phyloP scores from a whole-genome alignment of 2,888 invertebrate genomes.

The Deroplatys truncata region DNA sequence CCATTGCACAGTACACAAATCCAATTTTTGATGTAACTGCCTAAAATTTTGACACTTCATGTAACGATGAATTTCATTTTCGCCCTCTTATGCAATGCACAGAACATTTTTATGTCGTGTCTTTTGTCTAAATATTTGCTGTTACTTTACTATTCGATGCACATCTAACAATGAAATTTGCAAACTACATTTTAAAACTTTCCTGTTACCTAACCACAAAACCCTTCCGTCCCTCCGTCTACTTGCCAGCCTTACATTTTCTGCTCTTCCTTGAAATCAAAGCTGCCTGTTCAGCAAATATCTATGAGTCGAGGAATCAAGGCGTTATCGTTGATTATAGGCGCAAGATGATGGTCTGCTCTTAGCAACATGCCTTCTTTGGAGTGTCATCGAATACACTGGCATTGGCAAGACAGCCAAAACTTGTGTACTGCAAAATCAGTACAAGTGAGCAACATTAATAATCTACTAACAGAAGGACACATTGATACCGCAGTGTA shows the following conservation, averaged over 20 bases:
- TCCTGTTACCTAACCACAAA: not conserved
- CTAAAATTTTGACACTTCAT: not conserved
- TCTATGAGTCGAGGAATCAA: too few species aligned
- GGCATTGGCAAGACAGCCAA: too few species aligned
- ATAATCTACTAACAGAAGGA: too few species aligned
- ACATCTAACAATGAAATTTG: not conserved
- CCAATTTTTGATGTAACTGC: not conserved
- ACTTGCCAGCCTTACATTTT: not conserved
- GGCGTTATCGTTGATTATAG: too few species aligned
- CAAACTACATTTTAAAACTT: not conserved
- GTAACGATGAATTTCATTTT: slow-evolving; percentile 6
- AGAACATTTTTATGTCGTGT: not conserved
- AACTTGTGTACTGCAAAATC: too few species aligned
- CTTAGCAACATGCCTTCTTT: too few species aligned
- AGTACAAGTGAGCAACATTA: too few species aligned
- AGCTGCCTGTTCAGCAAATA: not conserved
- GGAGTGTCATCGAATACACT: too few species aligned
- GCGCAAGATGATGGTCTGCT: too few species aligned
- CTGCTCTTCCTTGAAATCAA: not conserved
- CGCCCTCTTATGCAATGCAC: not conserved
- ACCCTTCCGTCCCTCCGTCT: not conserved
- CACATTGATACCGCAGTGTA: too few species aligned
- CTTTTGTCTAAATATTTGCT: not conserved
- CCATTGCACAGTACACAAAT: not conserved
- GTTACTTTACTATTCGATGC: not conserved